Base-by-base conservation (phyloP, 92 coral and sea anemone species). In the Hydrozoanthus gracilis region DNA sequence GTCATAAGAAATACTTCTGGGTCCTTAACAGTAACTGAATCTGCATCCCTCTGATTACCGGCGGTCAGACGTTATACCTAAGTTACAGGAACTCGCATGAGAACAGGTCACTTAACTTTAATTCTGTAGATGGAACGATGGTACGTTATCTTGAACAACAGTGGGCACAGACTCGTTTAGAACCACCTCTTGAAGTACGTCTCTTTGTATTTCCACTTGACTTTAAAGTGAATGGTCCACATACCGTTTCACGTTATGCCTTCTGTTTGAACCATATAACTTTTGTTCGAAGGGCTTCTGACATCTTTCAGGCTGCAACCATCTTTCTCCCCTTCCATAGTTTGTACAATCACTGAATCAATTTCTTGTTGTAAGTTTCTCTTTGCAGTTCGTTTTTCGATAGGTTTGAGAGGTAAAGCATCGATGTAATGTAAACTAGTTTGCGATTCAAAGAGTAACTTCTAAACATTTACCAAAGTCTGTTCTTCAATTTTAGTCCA, bases 291-390 rank as follows among this genome's bases (percentile, higher is more conserved):
- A 54, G 13, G 5, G 77, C 87, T 72, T 69, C 77, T 15, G 87
- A 70, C 6, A 86, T 70, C 4, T 17, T 73, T 52, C 92, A 86
- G 27, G 8, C 39, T 2, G 86, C 87, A 88, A 39, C 91, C 89
- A 88, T 68, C 83, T 91, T 62, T 83, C 88, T 15, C 90, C 79
- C 20, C 56, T 66, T 5, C 78, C 71, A 47, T 46, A 88, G 64
- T 84, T 88, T 17, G 68, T 27, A 79, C 94, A 67, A 88, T 27
- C 5, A 88, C 90, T 7, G 14, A 6, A n/a, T 73, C 86, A 49
- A 86, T 88, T 16, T 15, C 69, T 44, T 60, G n/a, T 39, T 86
- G 54, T 44, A 88, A 35, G 17, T 68, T 45, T 70, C 89, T 14
- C 61, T 78, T 68, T 14, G 84, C 86, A 4, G 89, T 88, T 48